Evolutionary conservation across 2,113 vertebrate genomes (phyloP).

Genomic region (Nymphicus hollandicus): DNA sequence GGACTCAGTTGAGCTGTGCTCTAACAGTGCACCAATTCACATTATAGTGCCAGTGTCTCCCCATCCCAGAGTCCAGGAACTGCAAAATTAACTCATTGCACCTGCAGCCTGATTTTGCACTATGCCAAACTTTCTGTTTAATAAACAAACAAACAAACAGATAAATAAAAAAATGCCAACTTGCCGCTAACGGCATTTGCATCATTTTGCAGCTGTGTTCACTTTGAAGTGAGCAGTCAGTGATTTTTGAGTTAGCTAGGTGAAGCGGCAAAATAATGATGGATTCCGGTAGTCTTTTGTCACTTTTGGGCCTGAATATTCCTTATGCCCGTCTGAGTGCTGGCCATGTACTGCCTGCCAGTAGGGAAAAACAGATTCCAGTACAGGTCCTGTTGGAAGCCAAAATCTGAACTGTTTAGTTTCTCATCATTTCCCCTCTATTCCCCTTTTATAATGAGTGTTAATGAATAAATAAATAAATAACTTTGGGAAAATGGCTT

Average conservation of each 20-base stretch:
- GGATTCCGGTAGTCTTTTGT: conserved; percentile 39
- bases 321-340: neutral
- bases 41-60: neutral
- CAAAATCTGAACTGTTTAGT: neutral
- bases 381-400: neutral
- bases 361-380: neutral
- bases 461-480: conserved; percentile 10
- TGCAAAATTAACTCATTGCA: conserved; percentile 48
- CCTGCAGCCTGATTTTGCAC: conserved; percentile 40
- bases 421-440: neutral
- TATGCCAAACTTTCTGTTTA: neutral
- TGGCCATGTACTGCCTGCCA: neutral
- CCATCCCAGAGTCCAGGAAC: neutral
- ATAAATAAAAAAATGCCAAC: neutral
- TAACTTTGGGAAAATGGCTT: neutral
- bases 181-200: neutral
- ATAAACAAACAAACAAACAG: neutral
- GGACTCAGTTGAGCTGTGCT: neutral
- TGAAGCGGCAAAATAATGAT: conserved; percentile 72
- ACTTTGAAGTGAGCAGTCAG: conserved; percentile 40
- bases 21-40: neutral
- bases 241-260: conserved; percentile 53
- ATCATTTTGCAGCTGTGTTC: conserved; percentile 62
- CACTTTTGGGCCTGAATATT: conserved; percentile 19
- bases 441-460: neutral